Conservation (phyloP, 2,113 vertebrate species). For the Emydura subglobosa region DNA sequence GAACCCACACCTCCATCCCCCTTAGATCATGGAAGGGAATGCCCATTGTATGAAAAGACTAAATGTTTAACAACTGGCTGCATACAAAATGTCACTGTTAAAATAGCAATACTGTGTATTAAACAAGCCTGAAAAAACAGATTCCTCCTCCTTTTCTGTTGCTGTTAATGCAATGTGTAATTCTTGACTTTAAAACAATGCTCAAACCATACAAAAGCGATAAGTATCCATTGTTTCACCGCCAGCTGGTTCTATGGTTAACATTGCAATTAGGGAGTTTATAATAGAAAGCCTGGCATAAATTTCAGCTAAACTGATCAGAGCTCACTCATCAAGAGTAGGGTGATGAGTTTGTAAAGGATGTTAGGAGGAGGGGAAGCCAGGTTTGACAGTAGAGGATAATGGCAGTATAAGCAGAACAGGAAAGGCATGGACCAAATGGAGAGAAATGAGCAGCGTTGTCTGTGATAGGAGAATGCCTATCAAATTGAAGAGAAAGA, state of each 20-base stretch:
- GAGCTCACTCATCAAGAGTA: neutral
- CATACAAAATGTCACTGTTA: neutral
- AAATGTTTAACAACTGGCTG: neutral
- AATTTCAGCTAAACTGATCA: neutral
- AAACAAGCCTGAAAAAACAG: neutral
- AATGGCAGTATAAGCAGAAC: neutral
- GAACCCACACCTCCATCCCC: neutral
- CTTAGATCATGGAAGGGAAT: neutral
- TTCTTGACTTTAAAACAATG: neutral
- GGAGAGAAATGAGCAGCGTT: neutral
- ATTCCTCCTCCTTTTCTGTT: neutral
- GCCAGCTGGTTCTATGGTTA: neutral
- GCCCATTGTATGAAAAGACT: neutral
- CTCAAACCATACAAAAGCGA: neutral
- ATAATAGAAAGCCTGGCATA: neutral
- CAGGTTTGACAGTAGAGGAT: neutral
- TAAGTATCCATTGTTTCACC: neutral
- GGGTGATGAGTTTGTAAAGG: neutral
- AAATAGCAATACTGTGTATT: neutral
- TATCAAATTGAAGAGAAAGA: neutral
- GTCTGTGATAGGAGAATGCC: neutral
- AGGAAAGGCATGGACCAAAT: neutral
- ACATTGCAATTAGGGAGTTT: neutral
- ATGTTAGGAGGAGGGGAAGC: neutral
- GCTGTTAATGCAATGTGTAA: neutral